Evolutionary conservation across 2,888 invertebrate genomes (phyloP).

Genomic region (Myopa tessellatipennis): DNA sequence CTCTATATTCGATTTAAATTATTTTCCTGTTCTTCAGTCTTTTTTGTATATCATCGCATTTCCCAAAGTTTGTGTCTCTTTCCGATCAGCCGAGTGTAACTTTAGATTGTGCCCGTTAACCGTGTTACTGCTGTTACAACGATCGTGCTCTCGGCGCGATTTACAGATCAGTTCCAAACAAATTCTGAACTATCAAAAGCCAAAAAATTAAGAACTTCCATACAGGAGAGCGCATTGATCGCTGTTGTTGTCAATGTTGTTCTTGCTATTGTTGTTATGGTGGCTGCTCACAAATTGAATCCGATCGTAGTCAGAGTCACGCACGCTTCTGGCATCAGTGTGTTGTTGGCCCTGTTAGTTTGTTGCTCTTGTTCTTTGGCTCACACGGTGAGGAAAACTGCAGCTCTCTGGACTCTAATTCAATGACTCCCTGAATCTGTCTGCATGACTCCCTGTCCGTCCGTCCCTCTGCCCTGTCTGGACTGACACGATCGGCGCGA

Average conservation of each 20-base stretch:
- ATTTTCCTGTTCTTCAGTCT: background rate
- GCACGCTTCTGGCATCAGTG: constrained; percentile 7
- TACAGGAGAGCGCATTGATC: constrained; percentile 7
- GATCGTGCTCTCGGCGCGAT: background rate
- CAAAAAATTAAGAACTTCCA: background rate
- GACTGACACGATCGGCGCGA: constrained; percentile 7
- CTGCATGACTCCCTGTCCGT: background rate
- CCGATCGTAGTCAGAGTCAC: background rate
- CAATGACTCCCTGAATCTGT: background rate
- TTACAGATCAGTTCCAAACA: background rate
- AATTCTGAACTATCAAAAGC: background rate
- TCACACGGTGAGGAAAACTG: background rate
- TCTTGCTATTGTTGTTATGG: background rate
- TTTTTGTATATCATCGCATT: background rate
- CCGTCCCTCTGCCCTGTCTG: background rate
- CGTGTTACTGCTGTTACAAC: background rate
- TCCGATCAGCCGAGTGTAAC: background rate
- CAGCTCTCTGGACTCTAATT: background rate
- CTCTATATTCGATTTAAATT: background rate
- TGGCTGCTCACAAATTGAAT: background rate
- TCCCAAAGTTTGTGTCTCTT: background rate
- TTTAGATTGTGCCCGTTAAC: background rate
- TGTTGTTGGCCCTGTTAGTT: background rate
- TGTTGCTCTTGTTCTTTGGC: background rate
- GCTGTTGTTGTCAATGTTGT: background rate